phyloP scores from a whole-genome alignment of 2,797 vertebrate genomes.

The Acanthis flammea region DNA sequence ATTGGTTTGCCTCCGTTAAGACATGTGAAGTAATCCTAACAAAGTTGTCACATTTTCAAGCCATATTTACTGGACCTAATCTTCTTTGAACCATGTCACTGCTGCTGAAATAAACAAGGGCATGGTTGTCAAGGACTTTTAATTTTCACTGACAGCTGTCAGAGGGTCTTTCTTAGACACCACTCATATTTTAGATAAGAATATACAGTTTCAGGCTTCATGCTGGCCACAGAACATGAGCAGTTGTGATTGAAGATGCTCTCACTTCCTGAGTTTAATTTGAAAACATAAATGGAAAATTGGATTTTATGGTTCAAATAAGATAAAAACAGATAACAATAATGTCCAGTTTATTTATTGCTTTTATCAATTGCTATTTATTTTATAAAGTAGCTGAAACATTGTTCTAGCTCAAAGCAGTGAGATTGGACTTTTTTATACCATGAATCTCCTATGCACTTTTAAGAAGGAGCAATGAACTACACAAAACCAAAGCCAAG shows the following conservation, averaged over 20 bases:
- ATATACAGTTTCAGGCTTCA: constrained; percentile 43
- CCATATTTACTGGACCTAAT: constrained; percentile 57
- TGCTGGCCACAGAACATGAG: not conserved
- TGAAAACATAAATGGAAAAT: constrained; percentile 71
- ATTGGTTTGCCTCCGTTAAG: not conserved
- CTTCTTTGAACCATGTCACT: constrained; percentile 60
- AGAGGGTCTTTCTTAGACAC: constrained; percentile 32
- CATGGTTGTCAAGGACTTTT: constrained; percentile 50
- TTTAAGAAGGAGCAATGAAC: not conserved
- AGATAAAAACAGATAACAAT: constrained; percentile 74
- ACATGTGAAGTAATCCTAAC: constrained; percentile 32
- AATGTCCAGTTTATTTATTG: constrained; percentile 71
- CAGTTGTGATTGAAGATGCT: not conserved
- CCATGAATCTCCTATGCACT: not conserved
- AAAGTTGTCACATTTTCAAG: constrained; percentile 66
- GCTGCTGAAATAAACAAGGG: constrained; percentile 48
- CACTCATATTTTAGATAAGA: constrained; percentile 52
- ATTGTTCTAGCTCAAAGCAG: not conserved
- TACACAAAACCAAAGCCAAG: not conserved
- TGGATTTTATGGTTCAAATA: constrained; percentile 71
- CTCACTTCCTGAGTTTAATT: constrained; percentile 37
- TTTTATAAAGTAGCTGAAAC: constrained; percentile 64
- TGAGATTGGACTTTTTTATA: not conserved
- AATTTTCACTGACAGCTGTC: constrained; percentile 67
- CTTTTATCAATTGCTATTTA: constrained; percentile 55